Conservation (phyloP, 2,113 vertebrate species). For the Ranitomeya variabilis region DNA sequence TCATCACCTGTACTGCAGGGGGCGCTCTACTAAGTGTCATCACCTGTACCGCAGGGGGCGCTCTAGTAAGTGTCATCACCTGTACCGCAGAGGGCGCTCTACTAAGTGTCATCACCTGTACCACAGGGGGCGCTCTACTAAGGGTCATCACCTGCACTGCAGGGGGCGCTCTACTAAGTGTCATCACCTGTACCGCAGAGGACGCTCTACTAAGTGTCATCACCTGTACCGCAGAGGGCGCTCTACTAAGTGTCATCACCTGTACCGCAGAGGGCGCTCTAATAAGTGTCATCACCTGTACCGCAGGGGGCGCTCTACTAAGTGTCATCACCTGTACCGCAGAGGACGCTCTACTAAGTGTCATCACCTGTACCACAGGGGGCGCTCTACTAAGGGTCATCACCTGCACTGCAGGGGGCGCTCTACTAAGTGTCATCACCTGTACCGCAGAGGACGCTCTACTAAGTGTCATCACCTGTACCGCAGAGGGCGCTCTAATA, state of each 20-base stretch:
- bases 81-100: neutral
- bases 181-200: neutral
- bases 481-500: neutral
- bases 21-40: neutral
- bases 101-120: neutral
- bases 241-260: neutral
- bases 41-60: neutral
- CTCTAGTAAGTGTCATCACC: neutral
- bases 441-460: neutral
- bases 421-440: neutral
- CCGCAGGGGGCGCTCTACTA: neutral
- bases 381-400: neutral
- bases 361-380: neutral
- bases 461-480: neutral
- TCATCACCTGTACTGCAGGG: neutral
- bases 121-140: neutral
- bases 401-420: neutral
- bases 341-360: neutral
- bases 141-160: neutral
- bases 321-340: neutral
- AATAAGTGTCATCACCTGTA: neutral
- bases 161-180: neutral
- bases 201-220: neutral
- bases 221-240: neutral
- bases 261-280: too few relatives aligned